Evolutionary conservation across 2,888 invertebrate genomes (phyloP).

Genomic region (Deilephila porcellus): DNA sequence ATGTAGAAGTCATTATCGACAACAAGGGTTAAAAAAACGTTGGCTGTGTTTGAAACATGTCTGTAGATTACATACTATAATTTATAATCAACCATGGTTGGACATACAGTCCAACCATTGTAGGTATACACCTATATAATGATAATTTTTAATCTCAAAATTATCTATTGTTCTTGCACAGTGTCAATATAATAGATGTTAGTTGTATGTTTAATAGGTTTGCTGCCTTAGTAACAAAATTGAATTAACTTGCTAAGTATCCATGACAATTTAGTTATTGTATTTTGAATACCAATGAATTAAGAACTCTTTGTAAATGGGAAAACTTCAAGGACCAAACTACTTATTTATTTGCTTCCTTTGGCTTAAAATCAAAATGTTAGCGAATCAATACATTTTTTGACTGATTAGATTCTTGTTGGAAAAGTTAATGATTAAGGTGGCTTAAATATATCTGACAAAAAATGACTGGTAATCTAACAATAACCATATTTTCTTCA

Average conservation of each 20-base stretch:
- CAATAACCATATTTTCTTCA: no score
- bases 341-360: no score
- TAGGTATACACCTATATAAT: background rate
- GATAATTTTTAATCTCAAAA: background rate
- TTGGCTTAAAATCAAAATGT: no score
- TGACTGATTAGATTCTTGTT: no score
- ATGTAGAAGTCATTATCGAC: background rate
- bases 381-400: no score
- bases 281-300: background rate
- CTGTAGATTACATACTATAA: background rate
- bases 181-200: background rate
- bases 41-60: background rate
- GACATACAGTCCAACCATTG: background rate
- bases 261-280: background rate
- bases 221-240: background rate
- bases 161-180: slow-evolving; percentile 7
- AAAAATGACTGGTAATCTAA: no score
- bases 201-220: background rate
- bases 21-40: background rate
- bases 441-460: no score
- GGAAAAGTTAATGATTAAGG: no score
- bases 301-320: no score
- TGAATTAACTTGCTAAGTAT: background rate
- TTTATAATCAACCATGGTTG: background rate
- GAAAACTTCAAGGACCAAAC: no score